These are phyloP conservation scores for Loxodonta africana DNA, from an alignment of 2,113 vertebrate species.

Conservation along the genomic window DNA sequence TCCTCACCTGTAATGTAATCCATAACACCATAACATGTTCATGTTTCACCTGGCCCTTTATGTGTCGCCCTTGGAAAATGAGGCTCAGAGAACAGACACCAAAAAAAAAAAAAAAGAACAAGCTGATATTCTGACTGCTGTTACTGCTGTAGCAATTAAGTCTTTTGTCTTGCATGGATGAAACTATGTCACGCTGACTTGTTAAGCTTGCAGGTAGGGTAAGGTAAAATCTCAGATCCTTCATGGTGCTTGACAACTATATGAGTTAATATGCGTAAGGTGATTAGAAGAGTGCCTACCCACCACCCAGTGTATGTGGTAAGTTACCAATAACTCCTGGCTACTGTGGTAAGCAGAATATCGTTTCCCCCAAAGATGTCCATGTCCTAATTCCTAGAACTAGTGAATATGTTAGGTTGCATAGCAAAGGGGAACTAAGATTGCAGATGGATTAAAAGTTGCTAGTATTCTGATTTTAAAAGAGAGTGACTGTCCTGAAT, in stretches of 20 bases:
- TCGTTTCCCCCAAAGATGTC: neutral
- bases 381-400: neutral
- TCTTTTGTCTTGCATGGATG: conserved; percentile 28
- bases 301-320: neutral
- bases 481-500: too few species aligned
- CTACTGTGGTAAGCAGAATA: neutral
- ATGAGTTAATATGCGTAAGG: too few species aligned
- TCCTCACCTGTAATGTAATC: neutral
- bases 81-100: neutral
- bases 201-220: neutral
- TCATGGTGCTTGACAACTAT: too few species aligned
- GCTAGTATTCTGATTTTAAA: too few species aligned
- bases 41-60: neutral
- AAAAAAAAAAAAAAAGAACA: neutral
- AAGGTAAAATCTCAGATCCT: too few species aligned
- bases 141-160: neutral
- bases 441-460: too few species aligned
- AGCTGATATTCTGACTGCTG: neutral
- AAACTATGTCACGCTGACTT: neutral
- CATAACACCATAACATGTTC: neutral
- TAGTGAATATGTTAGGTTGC: neutral
- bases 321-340: conserved; percentile 8
- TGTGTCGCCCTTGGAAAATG: neutral
- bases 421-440: neutral
- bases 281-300: too few species aligned